Evolutionary conservation across 2,113 vertebrate species (phyloP).

Genomic region (Hystrix cristata): DNA sequence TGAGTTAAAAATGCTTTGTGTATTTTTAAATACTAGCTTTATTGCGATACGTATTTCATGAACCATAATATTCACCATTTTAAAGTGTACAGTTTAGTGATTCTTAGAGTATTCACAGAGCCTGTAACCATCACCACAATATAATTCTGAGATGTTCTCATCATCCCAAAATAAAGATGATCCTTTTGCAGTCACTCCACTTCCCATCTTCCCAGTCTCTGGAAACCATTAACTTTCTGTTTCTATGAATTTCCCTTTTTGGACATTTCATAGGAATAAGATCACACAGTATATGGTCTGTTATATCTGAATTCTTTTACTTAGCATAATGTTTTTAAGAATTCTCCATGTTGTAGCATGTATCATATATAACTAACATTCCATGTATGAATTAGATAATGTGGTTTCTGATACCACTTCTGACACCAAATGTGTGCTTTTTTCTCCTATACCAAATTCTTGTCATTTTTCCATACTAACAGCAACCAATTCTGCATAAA

Average conservation of each 20-base stretch:
- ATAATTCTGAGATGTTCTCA: slow-evolving; percentile 26
- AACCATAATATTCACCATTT: slow-evolving; percentile 3
- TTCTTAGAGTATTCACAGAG: not conserved
- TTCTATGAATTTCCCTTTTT: slow-evolving; percentile 11
- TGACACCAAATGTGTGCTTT: not conserved
- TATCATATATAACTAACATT: not conserved
- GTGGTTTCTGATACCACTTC: not conserved
- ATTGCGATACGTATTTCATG: not conserved
- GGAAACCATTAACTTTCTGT: not conserved
- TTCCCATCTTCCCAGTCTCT: not conserved
- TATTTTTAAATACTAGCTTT: slow-evolving; percentile 17
- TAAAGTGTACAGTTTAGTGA: not conserved
- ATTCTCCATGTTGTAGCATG: not conserved
- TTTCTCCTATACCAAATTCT: not conserved
- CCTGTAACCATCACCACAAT: not conserved
- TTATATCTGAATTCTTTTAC: slow-evolving; percentile 13
- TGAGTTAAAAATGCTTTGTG: slow-evolving; percentile 52
- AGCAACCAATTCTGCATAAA: not conserved
- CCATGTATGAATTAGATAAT: not conserved
- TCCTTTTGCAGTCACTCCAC: not conserved
- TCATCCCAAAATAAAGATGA: not conserved
- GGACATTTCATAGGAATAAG: not conserved
- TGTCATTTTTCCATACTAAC: not conserved
- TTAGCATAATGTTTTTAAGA: slow-evolving; percentile 19
- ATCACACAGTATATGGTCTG: not conserved